Evolutionary conservation across 2,113 vertebrate genomes (phyloP).

Genomic region (Arothron firmamentum): DNA sequence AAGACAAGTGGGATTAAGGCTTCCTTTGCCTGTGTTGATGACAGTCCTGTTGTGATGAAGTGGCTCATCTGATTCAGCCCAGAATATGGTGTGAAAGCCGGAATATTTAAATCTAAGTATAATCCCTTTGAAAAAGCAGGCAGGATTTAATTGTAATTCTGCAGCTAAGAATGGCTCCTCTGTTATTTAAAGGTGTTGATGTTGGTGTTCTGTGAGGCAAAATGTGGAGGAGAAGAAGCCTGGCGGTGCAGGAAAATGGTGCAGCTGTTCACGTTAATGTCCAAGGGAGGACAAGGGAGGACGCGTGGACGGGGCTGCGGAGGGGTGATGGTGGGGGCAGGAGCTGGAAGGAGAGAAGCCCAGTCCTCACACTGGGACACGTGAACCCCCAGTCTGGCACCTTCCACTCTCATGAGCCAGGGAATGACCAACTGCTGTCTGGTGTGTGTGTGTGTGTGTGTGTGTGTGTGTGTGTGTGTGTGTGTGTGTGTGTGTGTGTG

Average conservation of each 20-base stretch:
- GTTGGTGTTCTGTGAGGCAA: not conserved
- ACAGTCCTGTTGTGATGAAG: not conserved
- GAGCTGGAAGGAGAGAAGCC: constrained; percentile 21
- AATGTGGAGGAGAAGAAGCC: constrained; percentile 2
- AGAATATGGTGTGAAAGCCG: constrained; percentile 3
- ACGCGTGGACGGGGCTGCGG: constrained; percentile 37
- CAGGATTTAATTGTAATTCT: constrained; percentile 7
- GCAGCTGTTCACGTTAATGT: constrained; percentile 29
- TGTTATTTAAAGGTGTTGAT: constrained; percentile 1
- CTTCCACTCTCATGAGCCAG: constrained; percentile 35
- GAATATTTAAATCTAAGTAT: constrained; percentile 13
- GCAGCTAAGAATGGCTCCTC: not conserved
- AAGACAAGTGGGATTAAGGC: not conserved
- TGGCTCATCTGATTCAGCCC: constrained; percentile 4
- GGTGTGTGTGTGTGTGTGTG: not conserved
- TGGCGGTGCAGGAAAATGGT: not conserved
- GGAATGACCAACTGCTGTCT: constrained; percentile 12
- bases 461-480: constrained; percentile 20
- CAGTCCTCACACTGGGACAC: constrained; percentile 33
- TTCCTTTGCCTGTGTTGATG: not conserved
- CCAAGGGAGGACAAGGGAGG: constrained; percentile 27
- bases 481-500: constrained; percentile 13
- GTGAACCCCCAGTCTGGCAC: too few species aligned
- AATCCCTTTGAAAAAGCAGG: not conserved
- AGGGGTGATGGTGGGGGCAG: constrained; percentile 14